Conservation (phyloP, 1,140 invertebrate species). For the Drosophila ironensis region DNA sequence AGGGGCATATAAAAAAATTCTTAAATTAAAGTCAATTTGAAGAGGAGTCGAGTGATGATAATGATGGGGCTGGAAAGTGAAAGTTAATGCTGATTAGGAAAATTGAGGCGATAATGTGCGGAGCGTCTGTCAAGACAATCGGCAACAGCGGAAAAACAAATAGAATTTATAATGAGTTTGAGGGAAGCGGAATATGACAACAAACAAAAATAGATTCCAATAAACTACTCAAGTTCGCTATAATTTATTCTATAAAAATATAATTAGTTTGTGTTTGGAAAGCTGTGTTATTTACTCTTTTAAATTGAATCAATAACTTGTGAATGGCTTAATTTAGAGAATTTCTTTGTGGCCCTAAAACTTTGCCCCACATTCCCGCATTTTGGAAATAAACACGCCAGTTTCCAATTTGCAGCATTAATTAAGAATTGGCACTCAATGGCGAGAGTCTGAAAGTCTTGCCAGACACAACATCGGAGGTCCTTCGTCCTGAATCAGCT, state of each 20-base stretch:
- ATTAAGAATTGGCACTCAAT: slow-evolving; percentile 43
- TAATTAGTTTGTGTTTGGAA: too few species aligned
- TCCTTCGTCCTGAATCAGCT: not conserved
- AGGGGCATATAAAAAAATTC: slow-evolving; percentile 52
- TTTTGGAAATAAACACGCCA: slow-evolving; percentile 27
- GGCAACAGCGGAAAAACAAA: not conserved
- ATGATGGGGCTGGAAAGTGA: slow-evolving; percentile 28
- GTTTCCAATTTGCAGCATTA: slow-evolving; percentile 51
- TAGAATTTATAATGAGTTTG: not conserved
- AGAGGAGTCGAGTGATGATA: slow-evolving; percentile 37
- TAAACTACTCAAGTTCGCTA: too few species aligned
- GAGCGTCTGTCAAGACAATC: not conserved
- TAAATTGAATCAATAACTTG: too few species aligned
- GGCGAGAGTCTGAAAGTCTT: slow-evolving; percentile 28
- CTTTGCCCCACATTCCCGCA: not conserved
- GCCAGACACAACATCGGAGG: slow-evolving; percentile 12
- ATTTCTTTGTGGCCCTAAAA: too few species aligned
- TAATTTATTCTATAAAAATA: too few species aligned
- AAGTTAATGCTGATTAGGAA: slow-evolving; percentile 62
- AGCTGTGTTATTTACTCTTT: too few species aligned
- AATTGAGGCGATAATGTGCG: slow-evolving; percentile 54
- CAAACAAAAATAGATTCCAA: too few species aligned
- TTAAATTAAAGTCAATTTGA: slow-evolving; percentile 69
- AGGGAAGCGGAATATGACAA: too few species aligned
- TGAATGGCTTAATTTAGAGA: too few species aligned